These are phyloP conservation scores for Apeira syringaria DNA, from an alignment of 2,888 invertebrate genomes.

Conservation along the genomic window DNA sequence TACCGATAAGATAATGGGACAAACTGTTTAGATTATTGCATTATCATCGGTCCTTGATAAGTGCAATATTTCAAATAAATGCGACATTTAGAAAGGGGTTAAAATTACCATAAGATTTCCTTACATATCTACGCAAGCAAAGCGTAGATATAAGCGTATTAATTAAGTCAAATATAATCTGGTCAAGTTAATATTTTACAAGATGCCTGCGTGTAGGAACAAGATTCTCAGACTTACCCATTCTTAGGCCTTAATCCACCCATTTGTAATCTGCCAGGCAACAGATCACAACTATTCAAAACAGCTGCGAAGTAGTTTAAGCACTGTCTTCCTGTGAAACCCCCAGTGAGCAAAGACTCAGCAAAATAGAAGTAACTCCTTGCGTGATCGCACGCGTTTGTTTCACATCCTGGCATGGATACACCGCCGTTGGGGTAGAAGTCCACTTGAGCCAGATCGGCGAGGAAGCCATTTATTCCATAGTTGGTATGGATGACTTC, in stretches of 20 bases:
- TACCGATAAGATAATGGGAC: no score
- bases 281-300: constrained; percentile 40
- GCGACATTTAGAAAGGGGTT: no score
- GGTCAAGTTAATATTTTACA: no score
- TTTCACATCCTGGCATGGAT: constrained; percentile 61
- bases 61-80: no score
- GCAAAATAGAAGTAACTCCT: constrained; percentile 58
- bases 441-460: constrained; percentile 54
- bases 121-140: no score
- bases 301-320: constrained; percentile 54
- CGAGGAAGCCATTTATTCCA: constrained; percentile 55
- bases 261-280: constrained; percentile 54
- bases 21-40: no score
- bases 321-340: constrained; percentile 58
- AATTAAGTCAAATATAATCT: no score
- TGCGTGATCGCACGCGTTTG: constrained; percentile 56
- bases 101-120: no score
- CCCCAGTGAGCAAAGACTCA: constrained; percentile 52
- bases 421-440: constrained; percentile 65
- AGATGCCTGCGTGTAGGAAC: no score
- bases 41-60: no score
- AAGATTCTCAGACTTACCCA: constrained; percentile 53
- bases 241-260: constrained; percentile 58
- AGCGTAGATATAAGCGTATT: no score
- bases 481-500: constrained; percentile 67